These are phyloP conservation scores for Metaphire vulgaris DNA, from an alignment of 1,140 invertebrate genomes.

Conservation along the genomic window DNA sequence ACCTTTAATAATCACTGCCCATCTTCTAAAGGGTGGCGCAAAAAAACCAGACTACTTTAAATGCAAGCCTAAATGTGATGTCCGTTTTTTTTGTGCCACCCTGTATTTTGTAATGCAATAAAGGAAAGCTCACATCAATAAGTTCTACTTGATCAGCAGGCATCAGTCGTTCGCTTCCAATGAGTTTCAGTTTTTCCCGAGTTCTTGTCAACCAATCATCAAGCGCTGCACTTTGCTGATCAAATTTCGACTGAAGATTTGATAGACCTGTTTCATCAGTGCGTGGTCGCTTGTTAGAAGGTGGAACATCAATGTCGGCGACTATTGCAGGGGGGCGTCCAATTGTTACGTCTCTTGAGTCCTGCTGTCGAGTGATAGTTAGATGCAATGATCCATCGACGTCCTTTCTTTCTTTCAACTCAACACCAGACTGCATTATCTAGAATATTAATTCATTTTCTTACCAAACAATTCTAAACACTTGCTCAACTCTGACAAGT, in stretches of 20 bases:
- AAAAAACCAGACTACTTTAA: too few species aligned
- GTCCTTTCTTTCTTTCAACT: not conserved
- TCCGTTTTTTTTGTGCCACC: too few species aligned
- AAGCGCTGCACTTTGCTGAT: not conserved
- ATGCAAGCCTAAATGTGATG: too few species aligned
- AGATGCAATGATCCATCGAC: not conserved
- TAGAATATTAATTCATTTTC: too few species aligned
- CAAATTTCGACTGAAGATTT: not conserved
- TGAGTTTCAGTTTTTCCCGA: not conserved
- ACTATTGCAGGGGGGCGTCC: not conserved
- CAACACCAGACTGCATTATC: not conserved
- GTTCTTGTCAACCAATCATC: not conserved
- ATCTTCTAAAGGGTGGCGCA: too few species aligned
- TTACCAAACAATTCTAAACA: too few species aligned
- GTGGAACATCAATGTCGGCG: not conserved
- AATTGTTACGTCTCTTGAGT: not conserved
- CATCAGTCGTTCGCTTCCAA: not conserved
- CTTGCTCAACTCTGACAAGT: too few species aligned
- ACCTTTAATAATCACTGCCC: too few species aligned
- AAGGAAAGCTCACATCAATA: not conserved
- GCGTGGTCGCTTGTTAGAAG: not conserved
- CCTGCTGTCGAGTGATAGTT: not conserved
- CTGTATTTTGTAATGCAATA: too few species aligned
- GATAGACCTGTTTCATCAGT: too few species aligned
- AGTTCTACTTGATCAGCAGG: not conserved